Conservation (phyloP, 2,888 invertebrate genomes). For the Caenorhabditis sp. region DNA sequence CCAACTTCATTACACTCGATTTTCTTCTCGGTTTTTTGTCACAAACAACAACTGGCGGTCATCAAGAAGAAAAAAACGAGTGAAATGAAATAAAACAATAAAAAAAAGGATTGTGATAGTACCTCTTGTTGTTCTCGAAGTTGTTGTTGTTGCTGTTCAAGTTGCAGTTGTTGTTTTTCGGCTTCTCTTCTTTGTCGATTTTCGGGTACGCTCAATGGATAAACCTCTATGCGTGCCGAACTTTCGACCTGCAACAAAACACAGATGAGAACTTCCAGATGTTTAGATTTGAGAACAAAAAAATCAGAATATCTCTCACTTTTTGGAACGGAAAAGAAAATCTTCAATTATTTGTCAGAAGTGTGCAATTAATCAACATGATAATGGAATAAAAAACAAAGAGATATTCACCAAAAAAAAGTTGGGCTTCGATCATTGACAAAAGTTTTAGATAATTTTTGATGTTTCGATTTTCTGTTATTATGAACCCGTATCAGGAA, state of each 20-base stretch:
- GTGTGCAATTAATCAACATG: too few species aligned
- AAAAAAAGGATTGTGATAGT: not conserved
- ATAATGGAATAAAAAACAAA: not conserved
- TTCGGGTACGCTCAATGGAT: constrained; percentile 62
- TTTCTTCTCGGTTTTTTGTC: too few species aligned
- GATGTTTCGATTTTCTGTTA: too few species aligned
- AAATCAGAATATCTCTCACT: too few species aligned
- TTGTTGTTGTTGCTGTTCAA: constrained; percentile 30
- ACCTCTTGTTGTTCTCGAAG: constrained; percentile 47
- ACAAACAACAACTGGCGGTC: not conserved
- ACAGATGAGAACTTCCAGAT: not conserved
- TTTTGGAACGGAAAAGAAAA: not conserved
- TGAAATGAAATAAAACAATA: not conserved
- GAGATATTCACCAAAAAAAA: not conserved
- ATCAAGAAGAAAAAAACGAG: not conserved
- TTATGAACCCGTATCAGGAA: too few species aligned
- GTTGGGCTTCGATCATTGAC: too few species aligned
- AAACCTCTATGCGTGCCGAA: constrained; percentile 69
- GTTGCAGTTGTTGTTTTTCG: constrained; percentile 20
- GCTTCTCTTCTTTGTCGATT: constrained; percentile 43
- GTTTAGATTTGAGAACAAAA: not conserved
- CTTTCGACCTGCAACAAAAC: constrained; percentile 59
- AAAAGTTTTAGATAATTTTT: too few species aligned
- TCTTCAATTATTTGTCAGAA: too few species aligned
- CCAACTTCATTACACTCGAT: constrained; percentile 1